Evolutionary conservation across 2,888 invertebrate genomes (phyloP).

Genomic region (Acronicta aceris): DNA sequence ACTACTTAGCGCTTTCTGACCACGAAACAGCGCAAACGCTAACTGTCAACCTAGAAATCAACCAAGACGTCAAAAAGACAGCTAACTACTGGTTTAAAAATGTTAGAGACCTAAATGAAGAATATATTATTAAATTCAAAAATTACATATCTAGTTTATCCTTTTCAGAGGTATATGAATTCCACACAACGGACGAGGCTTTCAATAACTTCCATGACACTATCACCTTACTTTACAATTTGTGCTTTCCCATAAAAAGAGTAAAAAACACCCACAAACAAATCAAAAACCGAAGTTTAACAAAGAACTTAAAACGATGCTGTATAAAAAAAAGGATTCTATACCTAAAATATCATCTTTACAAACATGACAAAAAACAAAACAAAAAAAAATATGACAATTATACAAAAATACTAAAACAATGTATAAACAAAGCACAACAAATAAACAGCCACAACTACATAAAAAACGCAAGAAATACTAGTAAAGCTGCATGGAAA

Average conservation of each 20-base stretch:
- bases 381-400: constrained; percentile 9
- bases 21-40: constrained; percentile 12
- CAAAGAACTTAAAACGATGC: constrained; percentile 14
- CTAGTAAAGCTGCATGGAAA: constrained; percentile 12
- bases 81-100: constrained; percentile 4
- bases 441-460: constrained; percentile 9
- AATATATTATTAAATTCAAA: constrained; percentile 7
- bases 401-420: constrained; percentile 11
- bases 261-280: constrained; percentile 1
- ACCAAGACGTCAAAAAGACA: constrained; percentile 5
- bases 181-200: constrained; percentile 3
- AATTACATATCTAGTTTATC: constrained; percentile 12
- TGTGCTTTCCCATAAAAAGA: constrained; percentile 13
- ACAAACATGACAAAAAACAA: constrained; percentile 12
- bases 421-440: constrained; percentile 8
- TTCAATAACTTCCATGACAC: constrained; percentile 16
- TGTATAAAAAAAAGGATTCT: constrained; percentile 16
- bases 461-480: constrained; percentile 15
- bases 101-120: constrained; percentile 8
- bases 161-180: constrained; percentile 9
- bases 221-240: constrained; percentile 7
- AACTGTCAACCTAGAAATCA: constrained; percentile 5
- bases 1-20: constrained; percentile 14
- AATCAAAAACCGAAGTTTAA: constrained; percentile 11
- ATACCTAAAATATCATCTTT: constrained; percentile 12